Conservation (phyloP, 2,113 vertebrate genomes). For the Turdus rufiventris region DNA sequence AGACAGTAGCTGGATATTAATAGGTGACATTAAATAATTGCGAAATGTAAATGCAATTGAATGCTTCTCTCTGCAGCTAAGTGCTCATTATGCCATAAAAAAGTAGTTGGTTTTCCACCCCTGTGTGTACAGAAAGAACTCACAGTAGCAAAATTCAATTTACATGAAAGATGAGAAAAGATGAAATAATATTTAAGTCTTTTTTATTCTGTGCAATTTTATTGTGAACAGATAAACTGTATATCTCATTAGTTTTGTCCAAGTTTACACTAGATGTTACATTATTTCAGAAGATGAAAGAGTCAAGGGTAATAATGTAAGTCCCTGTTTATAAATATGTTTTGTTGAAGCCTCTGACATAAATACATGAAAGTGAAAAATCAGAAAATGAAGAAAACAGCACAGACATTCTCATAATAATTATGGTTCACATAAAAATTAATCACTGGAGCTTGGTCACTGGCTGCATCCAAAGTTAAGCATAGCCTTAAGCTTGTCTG, state of each 20-base stretch:
- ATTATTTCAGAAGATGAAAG: conserved; percentile 46
- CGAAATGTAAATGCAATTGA: conserved; percentile 28
- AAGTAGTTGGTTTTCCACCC: neutral
- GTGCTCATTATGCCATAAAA: conserved; percentile 25
- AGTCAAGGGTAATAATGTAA: conserved; percentile 35
- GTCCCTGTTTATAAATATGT: conserved; percentile 8
- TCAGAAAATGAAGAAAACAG: conserved; percentile 30
- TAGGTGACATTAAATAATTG: conserved; percentile 56
- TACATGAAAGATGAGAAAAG: conserved; percentile 40
- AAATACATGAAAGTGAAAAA: conserved; percentile 45
- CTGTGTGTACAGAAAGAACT: neutral
- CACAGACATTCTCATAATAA: conserved; percentile 38
- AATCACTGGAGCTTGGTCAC: conserved; percentile 42
- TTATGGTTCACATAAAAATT: conserved; percentile 52
- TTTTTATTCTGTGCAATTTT: conserved; percentile 61
- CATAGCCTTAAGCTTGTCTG: conserved; percentile 42
- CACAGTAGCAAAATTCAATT: conserved; percentile 38
- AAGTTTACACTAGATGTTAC: conserved; percentile 31
- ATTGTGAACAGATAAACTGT: conserved; percentile 35
- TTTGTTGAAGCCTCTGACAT: conserved; percentile 31
- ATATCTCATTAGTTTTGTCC: conserved; percentile 36
- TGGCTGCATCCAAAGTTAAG: conserved; percentile 46
- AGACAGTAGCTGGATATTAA: conserved; percentile 35
- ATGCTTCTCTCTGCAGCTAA: conserved; percentile 14
- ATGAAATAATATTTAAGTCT: conserved; percentile 48